These are phyloP conservation scores for Armadillidium nasatum DNA, from an alignment of 1,140 invertebrate genomes.

Conservation along the genomic window DNA sequence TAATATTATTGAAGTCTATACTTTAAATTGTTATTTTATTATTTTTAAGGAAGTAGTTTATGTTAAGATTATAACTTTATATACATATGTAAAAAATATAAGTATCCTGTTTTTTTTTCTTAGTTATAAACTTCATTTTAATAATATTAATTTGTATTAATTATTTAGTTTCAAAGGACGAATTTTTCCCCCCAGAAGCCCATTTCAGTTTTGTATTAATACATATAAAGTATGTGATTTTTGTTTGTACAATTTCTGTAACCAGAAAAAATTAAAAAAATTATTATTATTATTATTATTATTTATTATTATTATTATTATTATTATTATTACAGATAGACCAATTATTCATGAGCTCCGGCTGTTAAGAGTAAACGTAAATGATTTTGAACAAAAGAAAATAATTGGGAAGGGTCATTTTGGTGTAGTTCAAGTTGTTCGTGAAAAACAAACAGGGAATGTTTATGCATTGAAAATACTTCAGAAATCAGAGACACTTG, in stretches of 20 bases:
- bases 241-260: too few relatives aligned
- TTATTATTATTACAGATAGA: constrained; percentile 8
- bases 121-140: too few relatives aligned
- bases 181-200: too few relatives aligned
- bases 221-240: too few relatives aligned
- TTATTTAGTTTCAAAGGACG: too few relatives aligned
- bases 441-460: constrained; percentile 80
- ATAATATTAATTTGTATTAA: too few relatives aligned
- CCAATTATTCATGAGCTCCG: constrained; percentile 62
- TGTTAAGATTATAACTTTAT: too few relatives aligned
- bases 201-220: too few relatives aligned
- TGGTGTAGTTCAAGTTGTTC: constrained; percentile 80
- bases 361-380: constrained; percentile 61
- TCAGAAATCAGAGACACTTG: constrained; percentile 65
- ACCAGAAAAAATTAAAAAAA: background rate
- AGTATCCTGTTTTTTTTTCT: background rate
- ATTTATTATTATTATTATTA: constrained; percentile 2
- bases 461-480: constrained; percentile 89
- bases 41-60: too few relatives aligned
- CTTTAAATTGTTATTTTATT: too few relatives aligned
- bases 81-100: too few relatives aligned
- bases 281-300: background rate
- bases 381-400: constrained; percentile 77
- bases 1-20: too few relatives aligned
- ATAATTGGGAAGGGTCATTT: constrained; percentile 85